Percentiles rank a stretch among this genome's conserved stretches.
Conservation (phyloP, 2,888 invertebrate species). For the Acleris sparsana region DNA sequence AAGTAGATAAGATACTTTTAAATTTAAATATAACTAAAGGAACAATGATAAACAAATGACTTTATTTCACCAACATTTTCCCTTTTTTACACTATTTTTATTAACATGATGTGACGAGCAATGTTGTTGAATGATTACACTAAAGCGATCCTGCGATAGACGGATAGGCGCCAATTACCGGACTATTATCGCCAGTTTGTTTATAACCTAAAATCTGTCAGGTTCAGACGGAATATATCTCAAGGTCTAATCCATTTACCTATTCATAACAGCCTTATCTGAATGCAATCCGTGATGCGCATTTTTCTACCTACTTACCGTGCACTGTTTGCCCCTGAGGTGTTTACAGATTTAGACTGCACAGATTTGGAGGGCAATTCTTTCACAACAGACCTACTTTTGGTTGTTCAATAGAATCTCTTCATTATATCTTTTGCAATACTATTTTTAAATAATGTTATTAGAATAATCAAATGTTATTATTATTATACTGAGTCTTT, state of each 20-base stretch:
- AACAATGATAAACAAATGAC: constrained; percentile 16
- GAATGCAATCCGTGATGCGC: constrained; percentile 14
- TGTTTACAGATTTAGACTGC: too few relatives aligned
- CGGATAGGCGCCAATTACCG: background rate
- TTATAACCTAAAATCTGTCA: constrained; percentile 31
- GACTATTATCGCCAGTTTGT: background rate
- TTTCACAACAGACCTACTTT: too few relatives aligned
- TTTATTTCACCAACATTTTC: constrained; percentile 3
- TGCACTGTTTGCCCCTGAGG: background rate
- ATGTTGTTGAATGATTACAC: background rate
- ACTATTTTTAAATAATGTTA: too few relatives aligned
- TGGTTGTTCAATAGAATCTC: too few relatives aligned
- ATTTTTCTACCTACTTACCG: background rate
- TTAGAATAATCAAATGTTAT: too few relatives aligned
- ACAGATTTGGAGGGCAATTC: too few relatives aligned
- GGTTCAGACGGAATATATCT: constrained; percentile 14
- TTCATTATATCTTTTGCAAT: too few relatives aligned
- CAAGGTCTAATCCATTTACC: constrained; percentile 30
- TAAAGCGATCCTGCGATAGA: background rate
- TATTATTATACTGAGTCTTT: too few relatives aligned
- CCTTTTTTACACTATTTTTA: background rate
- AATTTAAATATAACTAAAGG: background rate
- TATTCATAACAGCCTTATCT: constrained; percentile 4
- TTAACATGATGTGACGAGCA: constrained; percentile 1
- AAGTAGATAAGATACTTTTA: background rate